phyloP scores from a whole-genome alignment of 2,797 vertebrate genomes.

The Danio tinwini region DNA sequence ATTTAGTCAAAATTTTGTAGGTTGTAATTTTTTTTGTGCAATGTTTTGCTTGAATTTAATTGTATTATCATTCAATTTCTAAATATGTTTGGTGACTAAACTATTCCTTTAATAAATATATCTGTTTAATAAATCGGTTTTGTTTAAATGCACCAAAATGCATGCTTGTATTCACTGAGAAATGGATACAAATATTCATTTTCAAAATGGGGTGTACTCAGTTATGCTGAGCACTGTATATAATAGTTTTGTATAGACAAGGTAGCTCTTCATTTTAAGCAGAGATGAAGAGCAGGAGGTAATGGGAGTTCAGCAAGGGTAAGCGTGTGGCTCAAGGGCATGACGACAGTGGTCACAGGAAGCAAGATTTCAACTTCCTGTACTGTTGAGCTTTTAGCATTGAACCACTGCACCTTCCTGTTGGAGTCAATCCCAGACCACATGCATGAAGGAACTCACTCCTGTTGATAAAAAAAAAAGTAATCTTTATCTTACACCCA shows the following conservation, averaged over 20 bases:
- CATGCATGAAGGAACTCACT: conserved; percentile 5
- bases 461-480: background rate
- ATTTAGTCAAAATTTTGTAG: too few species aligned
- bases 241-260: background rate
- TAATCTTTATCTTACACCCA: conserved; percentile 2
- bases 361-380: conserved; percentile 34
- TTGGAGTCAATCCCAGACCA: conserved; percentile 19
- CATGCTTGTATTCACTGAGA: too few species aligned
- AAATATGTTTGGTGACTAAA: too few species aligned
- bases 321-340: background rate
- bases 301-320: background rate
- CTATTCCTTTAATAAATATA: too few species aligned
- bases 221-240: too few species aligned
- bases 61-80: too few species aligned
- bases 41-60: too few species aligned
- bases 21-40: too few species aligned
- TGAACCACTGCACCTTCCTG: conserved; percentile 36
- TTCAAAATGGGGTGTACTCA: too few species aligned
- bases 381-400: conserved; percentile 24
- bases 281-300: background rate
- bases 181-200: too few species aligned
- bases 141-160: too few species aligned
- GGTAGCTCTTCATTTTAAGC: background rate
- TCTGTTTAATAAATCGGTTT: too few species aligned
- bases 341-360: conserved; percentile 18